Evolutionary conservation across 2,888 invertebrate species (phyloP).

Genomic region (Sceliomorpha sp.): DNA sequence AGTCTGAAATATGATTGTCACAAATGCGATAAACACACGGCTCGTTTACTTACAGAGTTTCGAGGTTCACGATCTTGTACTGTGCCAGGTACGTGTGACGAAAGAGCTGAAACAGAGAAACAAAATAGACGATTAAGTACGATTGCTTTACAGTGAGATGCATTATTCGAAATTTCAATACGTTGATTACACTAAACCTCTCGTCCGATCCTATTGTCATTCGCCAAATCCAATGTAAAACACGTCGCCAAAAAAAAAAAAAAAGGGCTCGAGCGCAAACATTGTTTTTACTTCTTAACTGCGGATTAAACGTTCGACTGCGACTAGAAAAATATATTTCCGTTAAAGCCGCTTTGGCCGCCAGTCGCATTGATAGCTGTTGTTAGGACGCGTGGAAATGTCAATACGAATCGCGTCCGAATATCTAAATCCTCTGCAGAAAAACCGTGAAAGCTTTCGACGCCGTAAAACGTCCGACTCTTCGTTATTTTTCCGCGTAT

Average conservation of each 20-base stretch:
- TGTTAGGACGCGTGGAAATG: too few species aligned
- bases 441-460: neutral
- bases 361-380: too few species aligned
- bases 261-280: too few species aligned
- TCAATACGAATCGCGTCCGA: too few species aligned
- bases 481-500: neutral
- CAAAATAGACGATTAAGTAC: constrained; percentile 35
- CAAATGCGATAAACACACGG: constrained; percentile 68
- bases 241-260: too few species aligned
- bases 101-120: constrained; percentile 84
- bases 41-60: constrained; percentile 81
- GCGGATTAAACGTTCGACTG: constrained; percentile 27
- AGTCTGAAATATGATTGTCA: constrained; percentile 72
- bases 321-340: constrained; percentile 34
- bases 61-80: constrained; percentile 86
- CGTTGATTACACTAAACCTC: too few species aligned
- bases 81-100: constrained; percentile 89
- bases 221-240: too few species aligned
- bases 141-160: too few species aligned
- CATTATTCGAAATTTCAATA: too few species aligned
- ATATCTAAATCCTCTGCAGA: too few species aligned
- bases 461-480: neutral
- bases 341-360: constrained; percentile 41
- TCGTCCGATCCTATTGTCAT: too few species aligned
- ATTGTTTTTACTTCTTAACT: too few species aligned